Conservation (phyloP, 2,797 vertebrate genomes). For the Salarias fasciatus region DNA sequence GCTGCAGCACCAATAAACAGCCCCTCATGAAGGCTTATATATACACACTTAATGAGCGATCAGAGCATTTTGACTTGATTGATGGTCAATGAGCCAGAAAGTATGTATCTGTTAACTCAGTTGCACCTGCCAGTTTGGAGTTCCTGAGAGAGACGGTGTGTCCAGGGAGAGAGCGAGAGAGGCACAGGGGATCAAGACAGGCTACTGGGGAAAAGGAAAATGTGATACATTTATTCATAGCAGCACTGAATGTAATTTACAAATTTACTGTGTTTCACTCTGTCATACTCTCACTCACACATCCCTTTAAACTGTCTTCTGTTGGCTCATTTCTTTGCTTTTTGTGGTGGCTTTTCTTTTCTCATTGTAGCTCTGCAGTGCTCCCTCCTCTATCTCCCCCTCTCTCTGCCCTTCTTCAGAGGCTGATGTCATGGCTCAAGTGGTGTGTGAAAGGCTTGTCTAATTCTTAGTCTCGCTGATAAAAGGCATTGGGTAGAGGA, state of each 20-base stretch:
- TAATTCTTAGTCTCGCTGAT: slow-evolving; percentile 43
- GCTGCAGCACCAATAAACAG: slow-evolving; percentile 42
- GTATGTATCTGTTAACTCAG: slow-evolving; percentile 52
- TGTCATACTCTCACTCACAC: neutral
- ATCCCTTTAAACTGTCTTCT: slow-evolving; percentile 19
- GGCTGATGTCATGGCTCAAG: slow-evolving; percentile 64
- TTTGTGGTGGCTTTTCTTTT: slow-evolving; percentile 12
- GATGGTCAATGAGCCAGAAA: slow-evolving; percentile 38
- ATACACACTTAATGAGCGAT: slow-evolving; percentile 38
- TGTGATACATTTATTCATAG: slow-evolving; percentile 55
- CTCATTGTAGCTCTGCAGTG: slow-evolving; percentile 18
- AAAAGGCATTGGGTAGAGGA: slow-evolving; percentile 36
- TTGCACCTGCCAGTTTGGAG: slow-evolving; percentile 68
- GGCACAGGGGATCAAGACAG: slow-evolving; percentile 41
- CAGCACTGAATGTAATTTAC: slow-evolving; percentile 45
- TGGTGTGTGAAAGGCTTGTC: slow-evolving; percentile 47
- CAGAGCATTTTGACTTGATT: slow-evolving; percentile 53
- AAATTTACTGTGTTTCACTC: slow-evolving; percentile 12
- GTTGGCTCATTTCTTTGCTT: slow-evolving; percentile 24
- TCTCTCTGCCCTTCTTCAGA: slow-evolving; percentile 35
- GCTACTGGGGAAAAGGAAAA: slow-evolving; percentile 45
- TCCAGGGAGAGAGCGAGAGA: slow-evolving; percentile 12
- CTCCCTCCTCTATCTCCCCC: slow-evolving; percentile 24
- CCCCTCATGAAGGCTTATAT: slow-evolving; percentile 44
- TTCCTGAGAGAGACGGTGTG: slow-evolving; percentile 22